Evolutionary conservation across 2,888 invertebrate species (phyloP).

Genomic region (Trichogramma evanescens): DNA sequence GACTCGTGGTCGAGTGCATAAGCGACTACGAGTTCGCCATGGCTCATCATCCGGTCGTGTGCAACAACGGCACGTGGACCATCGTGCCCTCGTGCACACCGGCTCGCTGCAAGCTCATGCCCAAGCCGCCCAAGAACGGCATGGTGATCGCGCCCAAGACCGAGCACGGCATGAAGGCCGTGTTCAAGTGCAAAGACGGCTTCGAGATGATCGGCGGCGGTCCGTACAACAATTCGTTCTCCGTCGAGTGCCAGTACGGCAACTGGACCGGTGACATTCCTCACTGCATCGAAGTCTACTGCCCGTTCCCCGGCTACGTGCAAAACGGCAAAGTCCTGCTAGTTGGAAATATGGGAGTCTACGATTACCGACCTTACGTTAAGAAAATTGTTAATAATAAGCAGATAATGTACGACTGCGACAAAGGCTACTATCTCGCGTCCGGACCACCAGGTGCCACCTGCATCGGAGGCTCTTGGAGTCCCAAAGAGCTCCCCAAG

Average conservation of each 20-base stretch:
- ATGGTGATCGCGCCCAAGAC: conserved; percentile 96
- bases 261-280: conserved; percentile 89
- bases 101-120: conserved; percentile 78
- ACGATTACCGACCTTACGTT: conserved; percentile 91
- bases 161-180: conserved; percentile 92
- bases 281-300: conserved; percentile 75
- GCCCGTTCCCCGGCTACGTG: conserved; percentile 86
- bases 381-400: conserved; percentile 84
- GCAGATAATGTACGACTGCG: conserved; percentile 93
- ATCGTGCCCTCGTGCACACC: conserved; percentile 80
- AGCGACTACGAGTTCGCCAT: conserved; percentile 78
- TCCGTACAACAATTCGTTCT: conserved; percentile 58
- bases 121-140: conserved; percentile 80
- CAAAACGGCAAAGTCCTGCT: conserved; percentile 83
- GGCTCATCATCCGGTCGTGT: conserved; percentile 64
- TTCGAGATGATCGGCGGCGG: conserved; percentile 69
- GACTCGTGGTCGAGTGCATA: conserved; percentile 72
- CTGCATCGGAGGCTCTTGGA: conserved; percentile 91
- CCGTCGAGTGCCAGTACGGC: conserved; percentile 85
- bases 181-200: conserved; percentile 90
- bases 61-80: conserved; percentile 94
- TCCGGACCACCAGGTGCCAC: conserved; percentile 90
- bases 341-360: conserved; percentile 92
- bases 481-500: conserved; percentile 78
- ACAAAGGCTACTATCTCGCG: conserved; percentile 79